Evolutionary conservation across 2,113 vertebrate genomes (phyloP).

Genomic region (Myodes glareolus): DNA sequence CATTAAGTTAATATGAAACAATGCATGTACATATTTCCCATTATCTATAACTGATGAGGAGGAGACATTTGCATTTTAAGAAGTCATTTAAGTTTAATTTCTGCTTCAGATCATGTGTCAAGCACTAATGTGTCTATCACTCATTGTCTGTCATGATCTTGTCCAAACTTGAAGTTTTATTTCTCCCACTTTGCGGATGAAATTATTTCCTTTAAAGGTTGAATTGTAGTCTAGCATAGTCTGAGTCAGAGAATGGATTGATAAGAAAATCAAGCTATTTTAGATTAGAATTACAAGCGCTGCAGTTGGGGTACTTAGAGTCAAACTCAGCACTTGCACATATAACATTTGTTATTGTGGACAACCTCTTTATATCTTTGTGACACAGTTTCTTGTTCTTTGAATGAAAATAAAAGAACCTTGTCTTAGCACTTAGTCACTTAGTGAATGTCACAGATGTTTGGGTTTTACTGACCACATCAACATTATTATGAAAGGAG

Average conservation of each 20-base stretch:
- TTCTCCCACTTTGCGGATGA: neutral
- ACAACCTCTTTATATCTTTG: neutral
- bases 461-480: neutral
- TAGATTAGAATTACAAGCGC: neutral
- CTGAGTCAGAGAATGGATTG: neutral
- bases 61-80: neutral
- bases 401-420: neutral
- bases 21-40: rapidly evolving
- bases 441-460: neutral
- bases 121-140: neutral
- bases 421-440: neutral
- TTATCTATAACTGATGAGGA: neutral
- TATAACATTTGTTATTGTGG: neutral
- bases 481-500: neutral
- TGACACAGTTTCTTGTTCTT: neutral
- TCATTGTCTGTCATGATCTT: neutral
- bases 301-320: neutral
- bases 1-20: neutral
- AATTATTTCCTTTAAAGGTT: neutral
- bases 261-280: neutral
- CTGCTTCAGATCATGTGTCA: neutral
- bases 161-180: neutral
- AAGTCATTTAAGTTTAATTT: neutral
- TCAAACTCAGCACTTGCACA: neutral
- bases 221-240: neutral